These are phyloP conservation scores for Cataglyphis livida DNA, from an alignment of 2,888 invertebrate species.

Conservation along the genomic window DNA sequence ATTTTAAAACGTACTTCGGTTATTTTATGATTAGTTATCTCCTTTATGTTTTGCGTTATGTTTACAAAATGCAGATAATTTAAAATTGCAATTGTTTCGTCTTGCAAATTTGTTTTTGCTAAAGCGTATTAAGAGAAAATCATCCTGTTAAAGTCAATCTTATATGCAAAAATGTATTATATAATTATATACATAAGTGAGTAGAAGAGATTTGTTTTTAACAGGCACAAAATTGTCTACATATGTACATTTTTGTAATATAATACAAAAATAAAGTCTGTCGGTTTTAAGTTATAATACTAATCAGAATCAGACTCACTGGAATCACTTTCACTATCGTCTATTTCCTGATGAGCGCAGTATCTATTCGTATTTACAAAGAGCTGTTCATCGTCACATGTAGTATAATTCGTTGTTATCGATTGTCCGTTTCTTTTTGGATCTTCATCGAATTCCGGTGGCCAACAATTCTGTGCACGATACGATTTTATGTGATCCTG, in stretches of 20 bases:
- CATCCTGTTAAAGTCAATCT: not conserved
- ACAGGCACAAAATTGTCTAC: slow-evolving; percentile 10
- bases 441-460: slow-evolving; percentile 82
- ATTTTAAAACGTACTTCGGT: too few relatives aligned
- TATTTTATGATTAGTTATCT: too few relatives aligned
- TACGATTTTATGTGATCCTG: slow-evolving; percentile 81
- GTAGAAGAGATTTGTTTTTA: slow-evolving; percentile 8
- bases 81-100: not conserved
- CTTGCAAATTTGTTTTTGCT: not conserved
- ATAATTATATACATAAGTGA: not conserved
- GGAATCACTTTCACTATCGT: slow-evolving; percentile 70
- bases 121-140: not conserved
- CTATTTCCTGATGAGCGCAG: slow-evolving; percentile 57
- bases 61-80: too few relatives aligned
- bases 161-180: slow-evolving; percentile 36
- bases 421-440: slow-evolving; percentile 31
- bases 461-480: slow-evolving; percentile 81
- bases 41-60: too few relatives aligned
- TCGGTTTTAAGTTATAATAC: not conserved
- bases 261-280: not conserved
- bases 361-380: slow-evolving; percentile 89
- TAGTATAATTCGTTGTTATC: slow-evolving; percentile 71
- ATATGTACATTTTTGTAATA: not conserved
- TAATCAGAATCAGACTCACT: slow-evolving; percentile 68
- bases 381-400: slow-evolving; percentile 84